phyloP scores from a whole-genome alignment of 2,888 invertebrate genomes.

The Hecatera dysodea region DNA sequence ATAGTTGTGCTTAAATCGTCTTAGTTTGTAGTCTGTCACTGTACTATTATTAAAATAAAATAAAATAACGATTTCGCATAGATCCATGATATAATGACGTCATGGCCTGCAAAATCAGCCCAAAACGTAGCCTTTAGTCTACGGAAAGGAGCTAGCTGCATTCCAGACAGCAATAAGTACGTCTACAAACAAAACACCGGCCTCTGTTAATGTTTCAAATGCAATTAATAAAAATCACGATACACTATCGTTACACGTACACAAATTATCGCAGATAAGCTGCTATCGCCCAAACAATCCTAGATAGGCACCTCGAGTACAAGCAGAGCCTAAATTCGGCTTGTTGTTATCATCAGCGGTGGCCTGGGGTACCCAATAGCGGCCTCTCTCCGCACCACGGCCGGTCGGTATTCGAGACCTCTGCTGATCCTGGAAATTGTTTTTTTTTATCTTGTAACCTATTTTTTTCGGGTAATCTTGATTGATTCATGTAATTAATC shows the following conservation, averaged over 20 bases:
- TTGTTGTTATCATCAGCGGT: constrained; percentile 85
- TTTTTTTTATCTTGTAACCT: constrained; percentile 87
- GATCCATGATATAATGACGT: neutral
- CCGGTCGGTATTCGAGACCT: constrained; percentile 91
- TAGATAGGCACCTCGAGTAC: constrained; percentile 70
- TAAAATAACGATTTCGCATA: neutral
- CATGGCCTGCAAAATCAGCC: neutral
- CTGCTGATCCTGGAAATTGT: constrained; percentile 88
- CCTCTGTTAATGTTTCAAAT: constrained; percentile 9
- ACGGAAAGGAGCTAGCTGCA: neutral
- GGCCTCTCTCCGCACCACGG: constrained; percentile 80
- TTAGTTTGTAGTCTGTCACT: too few relatives aligned
- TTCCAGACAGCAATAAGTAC: constrained; percentile 6
- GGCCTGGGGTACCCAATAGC: constrained; percentile 88
- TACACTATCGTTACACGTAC: constrained; percentile 60
- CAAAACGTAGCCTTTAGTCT: too few relatives aligned
- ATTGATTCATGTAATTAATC: constrained; percentile 86
- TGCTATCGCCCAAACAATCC: constrained; percentile 74
- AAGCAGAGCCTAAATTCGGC: constrained; percentile 80
- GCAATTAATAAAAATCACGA: constrained; percentile 64
- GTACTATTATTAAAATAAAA: too few relatives aligned
- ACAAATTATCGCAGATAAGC: constrained; percentile 84
- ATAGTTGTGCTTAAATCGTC: too few relatives aligned
- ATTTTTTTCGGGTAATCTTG: constrained; percentile 82
- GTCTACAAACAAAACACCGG: constrained; percentile 7